Evolutionary conservation across 2,113 vertebrate species (phyloP), one percentile per base, ranked within the genome.

Genomic region (Melanostigma gelatinosum): DNA sequence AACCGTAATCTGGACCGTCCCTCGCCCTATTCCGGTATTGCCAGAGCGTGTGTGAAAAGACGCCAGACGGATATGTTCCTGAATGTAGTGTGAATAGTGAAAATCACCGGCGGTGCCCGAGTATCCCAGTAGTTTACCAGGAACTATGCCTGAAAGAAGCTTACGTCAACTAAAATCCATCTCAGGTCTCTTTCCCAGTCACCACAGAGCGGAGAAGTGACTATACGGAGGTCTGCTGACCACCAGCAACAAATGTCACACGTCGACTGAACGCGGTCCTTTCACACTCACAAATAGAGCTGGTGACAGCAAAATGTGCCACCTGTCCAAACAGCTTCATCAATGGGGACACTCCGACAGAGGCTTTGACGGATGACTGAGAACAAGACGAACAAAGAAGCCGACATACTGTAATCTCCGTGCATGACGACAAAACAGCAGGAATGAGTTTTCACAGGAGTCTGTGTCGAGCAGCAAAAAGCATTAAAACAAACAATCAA

Each of bases 271-370:
- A 76, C 72, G 34, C 62, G 16, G 72, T 75, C 83, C 79, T 83
- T 90, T 87, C 75, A 85, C 79, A 73, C 79, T 84, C 61, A 64
- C 72, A 85, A 88, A 83, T 66, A 81, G 62, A 81, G 50, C 46
- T 24, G 70, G 79, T 46, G 85, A 85, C 82, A 80, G 84, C 77
- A 62, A 85, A 88, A 90, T 68, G 82, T 64, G 80, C 82, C 86
- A 93, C 87, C 91, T 90, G 89, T 78, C 73, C 70, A 87, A 87
- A 88, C 79, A 83, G 80, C 70, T 85, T 88, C 54, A 90, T 91
- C 83, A 87, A 63, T 36, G 69, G 71, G 73, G 78, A 87, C 86
- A 82, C 75, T 82, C 70, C 13, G 78, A 80, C 80, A 61, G 75
- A 76, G 38, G 77, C 75, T 85, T 92, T 92, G 75, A 76, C 79